These are phyloP conservation scores for Phalloptychus januarius DNA, from an alignment of 2,797 vertebrate genomes.

Conservation along the genomic window DNA sequence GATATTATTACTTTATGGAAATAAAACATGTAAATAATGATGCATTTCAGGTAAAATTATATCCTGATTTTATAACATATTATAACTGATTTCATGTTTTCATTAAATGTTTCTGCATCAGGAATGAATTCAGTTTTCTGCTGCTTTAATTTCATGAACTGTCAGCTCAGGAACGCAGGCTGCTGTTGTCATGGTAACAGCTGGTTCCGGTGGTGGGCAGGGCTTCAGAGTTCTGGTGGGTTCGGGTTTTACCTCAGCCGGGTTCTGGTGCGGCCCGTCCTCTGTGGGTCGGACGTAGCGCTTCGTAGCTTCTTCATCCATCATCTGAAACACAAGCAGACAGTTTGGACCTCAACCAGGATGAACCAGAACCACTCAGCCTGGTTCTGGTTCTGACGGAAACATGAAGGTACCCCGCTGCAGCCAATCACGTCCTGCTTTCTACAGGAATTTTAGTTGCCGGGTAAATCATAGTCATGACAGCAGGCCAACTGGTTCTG, in stretches of 20 bases:
- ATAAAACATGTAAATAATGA: too few species aligned
- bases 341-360: background rate
- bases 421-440: background rate
- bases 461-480: too few species aligned
- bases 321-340: constrained; percentile 55
- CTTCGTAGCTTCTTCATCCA: constrained; percentile 62
- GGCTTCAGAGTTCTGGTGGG: background rate
- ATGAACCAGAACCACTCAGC: too few species aligned
- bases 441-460: background rate
- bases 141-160: too few species aligned
- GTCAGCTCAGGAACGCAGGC: too few species aligned
- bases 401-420: too few species aligned
- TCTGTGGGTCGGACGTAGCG: constrained; percentile 30
- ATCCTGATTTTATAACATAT: too few species aligned
- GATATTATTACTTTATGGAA: too few species aligned
- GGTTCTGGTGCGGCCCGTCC: background rate
- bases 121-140: too few species aligned
- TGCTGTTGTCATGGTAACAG: background rate
- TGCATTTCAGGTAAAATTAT: too few species aligned
- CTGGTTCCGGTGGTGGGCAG: background rate
- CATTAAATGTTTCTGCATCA: too few species aligned
- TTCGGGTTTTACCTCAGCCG: constrained; percentile 25
- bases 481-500: background rate
- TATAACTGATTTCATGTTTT: too few species aligned
- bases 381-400: background rate